Base-by-base conservation (phyloP, 2,113 vertebrate species). In the Crotalus viridis region DNA sequence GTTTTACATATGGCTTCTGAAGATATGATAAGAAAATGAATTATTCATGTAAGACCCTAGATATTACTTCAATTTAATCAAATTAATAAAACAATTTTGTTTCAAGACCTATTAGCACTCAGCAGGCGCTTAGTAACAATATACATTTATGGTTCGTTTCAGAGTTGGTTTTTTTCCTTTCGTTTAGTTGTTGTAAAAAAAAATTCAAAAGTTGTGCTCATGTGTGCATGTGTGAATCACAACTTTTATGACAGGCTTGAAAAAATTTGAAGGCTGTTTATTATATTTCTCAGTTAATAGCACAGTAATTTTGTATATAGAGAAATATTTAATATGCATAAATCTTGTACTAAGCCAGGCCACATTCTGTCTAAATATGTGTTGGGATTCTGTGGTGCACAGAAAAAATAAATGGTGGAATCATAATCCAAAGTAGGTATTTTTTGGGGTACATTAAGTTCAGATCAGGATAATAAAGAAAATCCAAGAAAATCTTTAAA, bases 1-100 rank as follows among this genome's bases (percentile, higher is more conserved):
- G 96, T 97, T 98, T 98, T 98, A 98, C 97, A 97, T 97, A 97
- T 96, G 95, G 97, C 97, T 98, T 98, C 97, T 94, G 94, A 97
- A 95, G 97, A 98, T 97, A 98, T 97, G 97, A 98, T 97, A 94
- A 95, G 94, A 96, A 96, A 85, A 95, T 98, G 98, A 98, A 98
- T 99, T 98, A 98, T 98, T 98, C 97, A 98, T 97, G 89, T 85
- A 28, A 97, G 95, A 90, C 24, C 88, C 95, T 92, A 85, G 87
- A 95, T 96, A 97, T 97, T 97, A 22, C 88, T 97, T 96, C 95
- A 96, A 94, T 88, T 96, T 97, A 97, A 97, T 97, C 91, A 97
- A 97, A 97, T 96, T 97, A 98, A 98, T 97, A 96, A 97, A 97
- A 97, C 4, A 95, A 96, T 96, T 97, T 96, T 3, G 95, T 96